These are phyloP conservation scores for Chamaedrilus cognettii DNA, from an alignment of 2,888 invertebrate species.

Conservation along the genomic window DNA sequence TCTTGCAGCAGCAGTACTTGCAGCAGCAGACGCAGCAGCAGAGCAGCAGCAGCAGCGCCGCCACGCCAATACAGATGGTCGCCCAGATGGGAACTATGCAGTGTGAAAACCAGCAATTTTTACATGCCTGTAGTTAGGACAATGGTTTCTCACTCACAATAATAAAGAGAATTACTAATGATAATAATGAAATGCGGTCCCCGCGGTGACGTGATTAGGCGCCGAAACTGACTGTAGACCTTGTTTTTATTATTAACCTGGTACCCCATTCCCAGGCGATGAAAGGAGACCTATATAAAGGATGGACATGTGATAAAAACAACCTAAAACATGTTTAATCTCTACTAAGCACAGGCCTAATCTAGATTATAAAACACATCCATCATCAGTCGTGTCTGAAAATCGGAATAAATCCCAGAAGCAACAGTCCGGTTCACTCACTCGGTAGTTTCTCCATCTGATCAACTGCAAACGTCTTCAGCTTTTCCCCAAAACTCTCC, in stretches of 20 bases:
- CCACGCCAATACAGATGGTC: neutral
- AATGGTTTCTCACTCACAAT: neutral
- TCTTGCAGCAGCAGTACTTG: neutral
- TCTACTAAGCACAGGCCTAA: too few relatives aligned
- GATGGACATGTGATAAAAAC: too few relatives aligned
- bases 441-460: neutral
- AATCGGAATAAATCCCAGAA: too few relatives aligned
- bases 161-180: too few relatives aligned
- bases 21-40: neutral
- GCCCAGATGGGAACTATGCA: conserved; percentile 1
- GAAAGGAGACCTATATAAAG: too few relatives aligned
- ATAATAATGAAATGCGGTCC: neutral
- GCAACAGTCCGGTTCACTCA: neutral
- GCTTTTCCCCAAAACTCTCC: neutral
- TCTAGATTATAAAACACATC: too few relatives aligned
- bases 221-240: neutral
- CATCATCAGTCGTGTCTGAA: too few relatives aligned
- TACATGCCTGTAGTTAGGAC: too few relatives aligned
- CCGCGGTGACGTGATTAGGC: neutral
- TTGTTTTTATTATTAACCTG: too few relatives aligned
- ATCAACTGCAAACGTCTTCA: neutral
- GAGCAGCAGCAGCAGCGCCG: neutral
- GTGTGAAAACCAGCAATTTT: too few relatives aligned
- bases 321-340: too few relatives aligned
- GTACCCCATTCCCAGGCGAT: too few relatives aligned